Evolutionary conservation across 53 echinoderm and acorn worm genomes (phyloP).

Genomic region (Glandiceps talaboti): DNA sequence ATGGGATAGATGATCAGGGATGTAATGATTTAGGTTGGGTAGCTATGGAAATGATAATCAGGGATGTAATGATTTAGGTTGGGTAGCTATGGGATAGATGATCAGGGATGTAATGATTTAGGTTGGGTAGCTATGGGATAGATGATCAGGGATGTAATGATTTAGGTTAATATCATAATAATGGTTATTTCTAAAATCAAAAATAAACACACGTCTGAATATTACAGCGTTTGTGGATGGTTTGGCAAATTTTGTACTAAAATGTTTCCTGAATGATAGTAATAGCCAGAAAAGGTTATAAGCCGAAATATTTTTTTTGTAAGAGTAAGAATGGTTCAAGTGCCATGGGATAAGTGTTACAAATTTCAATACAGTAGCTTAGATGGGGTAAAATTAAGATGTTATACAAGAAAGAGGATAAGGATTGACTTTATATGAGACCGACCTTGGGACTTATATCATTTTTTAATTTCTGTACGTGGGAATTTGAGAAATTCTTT

Average conservation of each 20-base stretch:
- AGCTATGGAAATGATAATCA: too few species aligned
- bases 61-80: too few species aligned
- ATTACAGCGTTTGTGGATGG: background rate
- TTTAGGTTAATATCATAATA: background rate
- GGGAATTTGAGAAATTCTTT: background rate
- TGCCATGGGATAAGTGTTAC: background rate
- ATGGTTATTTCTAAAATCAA: background rate
- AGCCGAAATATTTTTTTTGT: slow-evolving; percentile 10
- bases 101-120: too few species aligned
- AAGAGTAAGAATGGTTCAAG: slow-evolving; percentile 4
- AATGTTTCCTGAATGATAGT: background rate
- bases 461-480: background rate
- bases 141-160: background rate
- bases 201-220: background rate
- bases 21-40: too few species aligned
- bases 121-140: background rate
- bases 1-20: too few species aligned
- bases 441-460: background rate
- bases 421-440: background rate
- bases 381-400: slow-evolving; percentile 5
- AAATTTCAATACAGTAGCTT: slow-evolving; percentile 5
- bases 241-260: background rate
- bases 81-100: too few species aligned
- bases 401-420: slow-evolving; percentile 7
- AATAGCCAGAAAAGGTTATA: background rate